Evolutionary conservation across 2,113 vertebrate genomes (phyloP).

Genomic region (Grus americana): DNA sequence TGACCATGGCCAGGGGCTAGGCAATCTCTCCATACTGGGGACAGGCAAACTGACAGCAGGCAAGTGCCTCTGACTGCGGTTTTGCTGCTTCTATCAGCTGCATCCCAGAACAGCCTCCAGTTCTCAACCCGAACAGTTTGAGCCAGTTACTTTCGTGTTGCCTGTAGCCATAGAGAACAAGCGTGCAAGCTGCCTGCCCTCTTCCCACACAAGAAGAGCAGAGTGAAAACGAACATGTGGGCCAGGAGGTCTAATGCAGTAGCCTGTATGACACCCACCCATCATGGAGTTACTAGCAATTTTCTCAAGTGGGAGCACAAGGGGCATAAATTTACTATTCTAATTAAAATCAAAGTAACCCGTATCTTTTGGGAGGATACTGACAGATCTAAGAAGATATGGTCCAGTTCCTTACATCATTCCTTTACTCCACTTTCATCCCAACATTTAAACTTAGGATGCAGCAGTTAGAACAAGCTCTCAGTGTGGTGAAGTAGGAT

Average conservation of each 20-base stretch:
- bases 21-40: background rate
- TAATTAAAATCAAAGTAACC: background rate
- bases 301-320: background rate
- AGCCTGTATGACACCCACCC: background rate
- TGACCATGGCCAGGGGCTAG: background rate
- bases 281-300: background rate
- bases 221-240: background rate
- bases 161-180: background rate
- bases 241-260: background rate
- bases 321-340: background rate
- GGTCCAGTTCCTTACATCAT: background rate
- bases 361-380: background rate
- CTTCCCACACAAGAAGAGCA: background rate
- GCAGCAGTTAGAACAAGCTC: slow-evolving; percentile 23
- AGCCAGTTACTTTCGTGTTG: background rate
- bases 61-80: background rate
- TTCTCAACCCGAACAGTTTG: background rate
- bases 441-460: slow-evolving; percentile 49
- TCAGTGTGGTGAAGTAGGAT: slow-evolving; percentile 29
- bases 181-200: background rate
- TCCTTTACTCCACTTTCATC: background rate
- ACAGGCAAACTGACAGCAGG: background rate
- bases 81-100: background rate
- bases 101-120: background rate
- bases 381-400: background rate